These are phyloP conservation scores for Luffia ferchaultella DNA, from an alignment of 2,888 invertebrate species.

Conservation along the genomic window DNA sequence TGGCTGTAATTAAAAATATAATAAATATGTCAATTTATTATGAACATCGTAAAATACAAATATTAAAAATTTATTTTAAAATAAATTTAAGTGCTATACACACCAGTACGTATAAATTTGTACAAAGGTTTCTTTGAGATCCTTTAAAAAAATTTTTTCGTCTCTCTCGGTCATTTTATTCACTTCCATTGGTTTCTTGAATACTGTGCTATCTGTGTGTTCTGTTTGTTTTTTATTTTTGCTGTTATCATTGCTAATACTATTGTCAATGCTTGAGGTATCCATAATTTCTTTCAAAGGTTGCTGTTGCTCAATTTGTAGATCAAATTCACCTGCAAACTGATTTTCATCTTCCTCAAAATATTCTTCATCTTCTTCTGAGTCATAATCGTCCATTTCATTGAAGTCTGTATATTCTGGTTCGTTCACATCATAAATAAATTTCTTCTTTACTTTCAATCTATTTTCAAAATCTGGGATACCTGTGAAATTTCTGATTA, in stretches of 20 bases:
- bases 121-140: slow-evolving; percentile 23
- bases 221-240: background rate
- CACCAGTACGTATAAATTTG: slow-evolving; percentile 30
- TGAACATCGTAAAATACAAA: too few relatives aligned
- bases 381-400: slow-evolving; percentile 13
- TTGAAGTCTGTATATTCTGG: slow-evolving; percentile 5
- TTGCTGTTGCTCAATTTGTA: too few relatives aligned
- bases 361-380: slow-evolving; percentile 9
- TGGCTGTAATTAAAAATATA: too few relatives aligned
- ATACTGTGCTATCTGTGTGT: background rate
- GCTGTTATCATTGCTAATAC: background rate
- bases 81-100: too few relatives aligned
- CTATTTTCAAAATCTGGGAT: slow-evolving; percentile 25
- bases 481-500: slow-evolving; percentile 28
- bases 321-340: slow-evolving; percentile 6
- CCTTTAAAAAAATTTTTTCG: slow-evolving; percentile 18
- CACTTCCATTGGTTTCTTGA: background rate
- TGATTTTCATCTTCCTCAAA: slow-evolving; percentile 2
- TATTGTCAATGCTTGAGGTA: too few relatives aligned
- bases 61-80: too few relatives aligned
- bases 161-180: slow-evolving; percentile 4
- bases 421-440: background rate
- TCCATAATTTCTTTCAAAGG: too few relatives aligned
- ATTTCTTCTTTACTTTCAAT: slow-evolving; percentile 17
- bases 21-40: too few relatives aligned